Evolutionary conservation across 2,888 invertebrate genomes (phyloP), one percentile per base, ranked within the genome.

Genomic region (Plagiodera versicolora): DNA sequence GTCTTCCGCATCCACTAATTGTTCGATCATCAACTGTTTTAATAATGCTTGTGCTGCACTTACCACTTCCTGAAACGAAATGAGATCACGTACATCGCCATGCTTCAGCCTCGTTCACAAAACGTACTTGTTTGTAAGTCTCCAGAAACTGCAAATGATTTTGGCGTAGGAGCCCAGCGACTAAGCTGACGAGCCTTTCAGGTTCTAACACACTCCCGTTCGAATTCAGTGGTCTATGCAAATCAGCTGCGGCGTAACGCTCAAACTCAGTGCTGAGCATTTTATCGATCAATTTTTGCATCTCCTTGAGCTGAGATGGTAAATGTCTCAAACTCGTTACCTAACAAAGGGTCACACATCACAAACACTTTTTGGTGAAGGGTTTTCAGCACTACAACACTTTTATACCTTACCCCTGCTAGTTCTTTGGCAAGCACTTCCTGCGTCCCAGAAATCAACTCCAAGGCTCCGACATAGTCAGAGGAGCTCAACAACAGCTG

Each of bases 221-320:
- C 16, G 80, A 82, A 74, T 83, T 86, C 61, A 84, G 83, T 9
- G 95, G 93, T 72, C 96, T 84, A 81, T 95, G 95, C 18, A 99
- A 84, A 80, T 98, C 98, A 14, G 91, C 87, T 2, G 95, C 92
- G 54, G 95, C 89, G 79, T 95, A 94, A 70, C 92, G 87, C 74
- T 93, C 91, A 79, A 98, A 97, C 80, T 99, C 99, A 56, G 94
- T 93, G 64, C 90, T 91, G 70, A 99, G 85, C 95, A 99, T 96
- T 82, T 95, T 95, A 76, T 97, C 96, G 70, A 99, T 98, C 17
- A 98, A 84, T 75, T 92, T 89, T 74, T 95, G 92, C 89, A 98
- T 93, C 84, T 99, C 99, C 63, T 90, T 90, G 54, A 99, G 84
- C 80, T 99, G 98, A 60, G 95, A 94, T 59, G 96, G 93, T 63